A percentile compares a stretch with the other conserved stretches of the same genome.
These are phyloP conservation scores for Calliopsis andreniformis DNA, from an alignment of 1,140 invertebrate species.

Conservation along the genomic window DNA sequence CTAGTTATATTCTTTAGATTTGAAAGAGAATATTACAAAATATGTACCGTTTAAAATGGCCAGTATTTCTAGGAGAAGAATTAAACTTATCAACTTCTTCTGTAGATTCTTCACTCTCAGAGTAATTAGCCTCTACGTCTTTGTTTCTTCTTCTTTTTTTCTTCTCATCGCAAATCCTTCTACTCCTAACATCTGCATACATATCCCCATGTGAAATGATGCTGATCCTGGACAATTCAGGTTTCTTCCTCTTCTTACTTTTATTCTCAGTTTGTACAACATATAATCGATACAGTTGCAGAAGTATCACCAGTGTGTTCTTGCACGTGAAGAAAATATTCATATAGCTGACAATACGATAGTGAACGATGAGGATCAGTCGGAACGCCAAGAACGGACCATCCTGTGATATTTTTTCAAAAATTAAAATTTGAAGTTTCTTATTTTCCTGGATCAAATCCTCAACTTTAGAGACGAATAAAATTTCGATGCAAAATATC, in stretches of 20 bases:
- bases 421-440: too few relatives aligned
- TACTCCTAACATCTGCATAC: constrained; percentile 59
- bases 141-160: constrained; percentile 51
- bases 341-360: constrained; percentile 94
- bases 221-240: constrained; percentile 80
- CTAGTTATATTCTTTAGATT: background rate
- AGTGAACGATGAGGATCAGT: constrained; percentile 91
- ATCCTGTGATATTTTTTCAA: constrained; percentile 83
- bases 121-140: constrained; percentile 69
- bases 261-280: constrained; percentile 86
- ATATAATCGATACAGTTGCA: constrained; percentile 92
- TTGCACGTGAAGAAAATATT: constrained; percentile 97
- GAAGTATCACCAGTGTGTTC: constrained; percentile 92
- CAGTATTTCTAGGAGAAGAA: constrained; percentile 57
- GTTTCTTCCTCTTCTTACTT: constrained; percentile 76
- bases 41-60: constrained; percentile 71
- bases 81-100: constrained; percentile 71
- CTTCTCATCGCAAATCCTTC: constrained; percentile 47
- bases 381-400: constrained; percentile 92
- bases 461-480: too few relatives aligned
- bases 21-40: background rate
- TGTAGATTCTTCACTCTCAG: constrained; percentile 65
- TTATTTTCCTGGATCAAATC: too few relatives aligned
- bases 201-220: constrained; percentile 83
- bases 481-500: too few relatives aligned